Conservation (phyloP, 2,888 invertebrate species). For the Phaonia tiefii region DNA sequence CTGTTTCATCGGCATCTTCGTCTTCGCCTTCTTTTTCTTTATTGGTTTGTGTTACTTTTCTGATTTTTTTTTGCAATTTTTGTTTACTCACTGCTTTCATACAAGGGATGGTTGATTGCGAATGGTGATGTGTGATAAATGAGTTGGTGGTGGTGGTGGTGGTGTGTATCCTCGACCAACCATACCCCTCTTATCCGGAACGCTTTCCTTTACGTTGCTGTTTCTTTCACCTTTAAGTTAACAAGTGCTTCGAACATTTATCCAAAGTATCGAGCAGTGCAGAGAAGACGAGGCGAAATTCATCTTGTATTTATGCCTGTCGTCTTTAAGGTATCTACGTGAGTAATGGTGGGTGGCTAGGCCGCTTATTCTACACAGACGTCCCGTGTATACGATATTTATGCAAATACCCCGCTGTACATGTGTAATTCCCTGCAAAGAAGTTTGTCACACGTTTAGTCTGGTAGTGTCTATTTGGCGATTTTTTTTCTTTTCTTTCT, state of each 20-base stretch:
- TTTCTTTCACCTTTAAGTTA: constrained; percentile 17
- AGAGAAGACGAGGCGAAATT: background rate
- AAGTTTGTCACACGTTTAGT: constrained; percentile 18
- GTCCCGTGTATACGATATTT: constrained; percentile 25
- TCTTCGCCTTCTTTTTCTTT: background rate
- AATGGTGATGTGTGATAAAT: background rate
- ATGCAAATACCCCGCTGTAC: constrained; percentile 23
- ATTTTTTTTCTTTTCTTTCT: constrained; percentile 1
- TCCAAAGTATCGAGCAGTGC: background rate
- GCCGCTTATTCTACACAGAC: background rate
- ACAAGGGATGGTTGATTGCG: background rate
- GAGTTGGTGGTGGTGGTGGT: constrained; percentile 6
- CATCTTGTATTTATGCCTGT: background rate
- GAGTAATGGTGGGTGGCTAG: constrained; percentile 23
- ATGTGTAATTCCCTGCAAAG: constrained; percentile 30
- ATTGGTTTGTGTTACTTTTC: background rate
- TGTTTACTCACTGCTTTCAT: constrained; percentile 11
- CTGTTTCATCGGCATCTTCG: no score
- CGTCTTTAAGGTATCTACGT: no score
- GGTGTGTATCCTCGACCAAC: background rate
- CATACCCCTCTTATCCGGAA: background rate
- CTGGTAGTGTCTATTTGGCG: constrained; percentile 10
- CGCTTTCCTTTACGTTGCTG: background rate
- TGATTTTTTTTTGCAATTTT: constrained; percentile 6
- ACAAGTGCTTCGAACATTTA: constrained; percentile 34